phyloP scores from a whole-genome alignment of 2,888 invertebrate species.

The Sylvicola cinctus region DNA sequence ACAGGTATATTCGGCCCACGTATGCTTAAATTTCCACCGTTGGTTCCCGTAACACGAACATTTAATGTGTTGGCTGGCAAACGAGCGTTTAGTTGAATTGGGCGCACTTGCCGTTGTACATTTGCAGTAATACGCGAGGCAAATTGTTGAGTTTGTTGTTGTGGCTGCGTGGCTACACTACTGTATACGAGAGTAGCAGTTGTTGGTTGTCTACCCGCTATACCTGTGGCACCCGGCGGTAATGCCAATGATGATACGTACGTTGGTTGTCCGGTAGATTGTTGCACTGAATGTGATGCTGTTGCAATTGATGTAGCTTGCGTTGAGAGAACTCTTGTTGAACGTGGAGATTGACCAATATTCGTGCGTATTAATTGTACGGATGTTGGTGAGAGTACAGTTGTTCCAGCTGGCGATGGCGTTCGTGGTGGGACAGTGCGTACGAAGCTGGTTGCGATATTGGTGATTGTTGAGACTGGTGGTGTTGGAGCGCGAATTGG shows the following conservation, averaged over 20 bases:
- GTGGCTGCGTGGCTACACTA: constrained; percentile 16
- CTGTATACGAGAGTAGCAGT: constrained; percentile 23
- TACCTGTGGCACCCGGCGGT: constrained; percentile 21
- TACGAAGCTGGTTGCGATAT: constrained; percentile 18
- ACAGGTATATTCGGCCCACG: constrained; percentile 19
- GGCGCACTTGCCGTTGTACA: constrained; percentile 20
- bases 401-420: constrained; percentile 14
- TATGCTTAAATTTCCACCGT: constrained; percentile 16
- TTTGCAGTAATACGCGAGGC: constrained; percentile 17
- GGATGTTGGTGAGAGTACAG: constrained; percentile 21
- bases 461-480: constrained; percentile 10
- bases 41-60: neutral
- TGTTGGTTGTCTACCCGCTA: constrained; percentile 17
- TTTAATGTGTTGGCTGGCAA: constrained; percentile 4
- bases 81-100: constrained; percentile 16
- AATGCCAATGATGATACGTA: constrained; percentile 22
- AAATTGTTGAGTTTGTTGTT: constrained; percentile 15
- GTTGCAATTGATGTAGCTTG: neutral
- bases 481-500: constrained; percentile 19
- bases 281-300: constrained; percentile 10
- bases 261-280: constrained; percentile 11
- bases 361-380: constrained; percentile 24
- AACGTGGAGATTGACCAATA: constrained; percentile 13
- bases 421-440: constrained; percentile 14
- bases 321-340: neutral